A percentile compares a stretch with the other conserved stretches of the same genome.
phyloP scores from a whole-genome alignment of 2,113 vertebrate genomes.

The Aegotheles bennettii region DNA sequence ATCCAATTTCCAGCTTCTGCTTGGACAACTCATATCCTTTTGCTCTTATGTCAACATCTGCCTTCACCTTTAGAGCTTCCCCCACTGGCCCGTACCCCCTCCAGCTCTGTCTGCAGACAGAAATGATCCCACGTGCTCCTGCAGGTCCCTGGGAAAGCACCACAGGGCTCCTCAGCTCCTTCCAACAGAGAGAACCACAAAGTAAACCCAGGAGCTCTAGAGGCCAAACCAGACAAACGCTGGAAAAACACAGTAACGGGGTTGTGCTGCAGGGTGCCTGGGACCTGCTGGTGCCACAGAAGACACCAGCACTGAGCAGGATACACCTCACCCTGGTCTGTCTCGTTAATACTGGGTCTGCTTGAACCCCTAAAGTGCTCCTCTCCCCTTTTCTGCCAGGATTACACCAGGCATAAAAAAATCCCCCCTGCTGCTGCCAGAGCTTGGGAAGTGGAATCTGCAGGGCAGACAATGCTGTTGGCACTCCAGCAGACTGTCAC shows the following conservation, averaged over 20 bases:
- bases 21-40: neutral
- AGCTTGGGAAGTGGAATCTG: neutral
- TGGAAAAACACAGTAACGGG: fast-evolving
- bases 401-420: neutral
- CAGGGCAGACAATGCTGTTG: neutral
- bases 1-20: neutral
- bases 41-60: neutral
- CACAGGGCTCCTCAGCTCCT: neutral
- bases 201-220: neutral
- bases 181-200: neutral
- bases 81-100: neutral
- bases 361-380: neutral
- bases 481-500: neutral
- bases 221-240: neutral
- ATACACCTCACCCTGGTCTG: neutral
- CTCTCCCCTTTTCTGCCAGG: neutral
- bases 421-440: neutral
- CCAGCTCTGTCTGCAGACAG: neutral
- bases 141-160: neutral
- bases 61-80: neutral
- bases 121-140: neutral
- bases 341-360: neutral
- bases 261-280: neutral
- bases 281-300: neutral
- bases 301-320: neutral